Evolutionary conservation across 2,113 vertebrate genomes (phyloP).

Genomic region (Aspidoscelis tigris): DNA sequence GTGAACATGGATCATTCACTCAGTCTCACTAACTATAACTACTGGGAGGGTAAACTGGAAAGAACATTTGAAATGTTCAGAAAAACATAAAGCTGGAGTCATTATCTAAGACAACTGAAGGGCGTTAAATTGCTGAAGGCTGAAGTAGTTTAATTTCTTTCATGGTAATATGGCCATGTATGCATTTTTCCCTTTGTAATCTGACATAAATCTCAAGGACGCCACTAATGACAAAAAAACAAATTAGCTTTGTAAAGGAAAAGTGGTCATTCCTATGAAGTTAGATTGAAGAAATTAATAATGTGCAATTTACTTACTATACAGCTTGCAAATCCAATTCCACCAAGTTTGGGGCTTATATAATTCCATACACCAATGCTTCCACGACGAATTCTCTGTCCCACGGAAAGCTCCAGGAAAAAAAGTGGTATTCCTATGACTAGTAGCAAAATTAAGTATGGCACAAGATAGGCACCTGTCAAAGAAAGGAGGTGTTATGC

Average conservation of each 20-base stretch:
- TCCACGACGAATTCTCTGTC: slow-evolving; percentile 93
- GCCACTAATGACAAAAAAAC: slow-evolving; percentile 7
- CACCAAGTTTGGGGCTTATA: slow-evolving; percentile 94
- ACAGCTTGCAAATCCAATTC: slow-evolving; percentile 96
- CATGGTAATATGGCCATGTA: not conserved
- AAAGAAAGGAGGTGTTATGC: slow-evolving; percentile 56
- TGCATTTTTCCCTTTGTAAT: not conserved
- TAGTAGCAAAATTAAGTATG: slow-evolving; percentile 91
- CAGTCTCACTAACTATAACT: too few relatives aligned
- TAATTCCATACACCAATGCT: slow-evolving; percentile 99
- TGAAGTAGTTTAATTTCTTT: not conserved
- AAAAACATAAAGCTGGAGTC: not conserved
- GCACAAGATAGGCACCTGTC: slow-evolving; percentile 95
- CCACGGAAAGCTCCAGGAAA: slow-evolving; percentile 95
- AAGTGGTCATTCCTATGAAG: not conserved
- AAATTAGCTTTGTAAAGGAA: not conserved
- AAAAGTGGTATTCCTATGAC: slow-evolving; percentile 96
- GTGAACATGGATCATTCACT: too few relatives aligned
- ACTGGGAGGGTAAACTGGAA: too few relatives aligned
- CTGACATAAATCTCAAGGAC: not conserved
- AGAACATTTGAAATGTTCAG: too few relatives aligned
- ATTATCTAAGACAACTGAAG: not conserved
- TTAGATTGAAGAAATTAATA: not conserved
- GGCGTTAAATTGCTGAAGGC: not conserved
- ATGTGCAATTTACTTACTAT: slow-evolving; percentile 81